Evolutionary conservation across 2,113 vertebrate species (phyloP).

Genomic region (Parus major): DNA sequence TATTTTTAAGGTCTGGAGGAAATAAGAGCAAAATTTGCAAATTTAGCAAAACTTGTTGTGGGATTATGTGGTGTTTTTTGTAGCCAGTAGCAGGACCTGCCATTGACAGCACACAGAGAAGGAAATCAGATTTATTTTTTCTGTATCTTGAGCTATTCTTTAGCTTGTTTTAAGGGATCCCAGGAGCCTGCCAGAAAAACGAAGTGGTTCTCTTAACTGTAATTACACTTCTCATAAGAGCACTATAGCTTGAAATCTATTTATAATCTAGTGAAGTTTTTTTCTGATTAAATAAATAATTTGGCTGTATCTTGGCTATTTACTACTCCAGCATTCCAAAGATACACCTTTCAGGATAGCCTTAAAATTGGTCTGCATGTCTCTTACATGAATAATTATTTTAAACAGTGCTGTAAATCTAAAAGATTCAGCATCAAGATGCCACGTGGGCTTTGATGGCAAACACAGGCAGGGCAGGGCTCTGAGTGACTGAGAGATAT

Average conservation of each 20-base stretch:
- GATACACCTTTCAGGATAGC: background rate
- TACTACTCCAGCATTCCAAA: background rate
- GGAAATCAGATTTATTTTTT: background rate
- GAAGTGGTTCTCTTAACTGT: slow-evolving; percentile 19
- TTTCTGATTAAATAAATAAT: slow-evolving; percentile 29
- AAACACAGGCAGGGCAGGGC: background rate
- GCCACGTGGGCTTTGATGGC: background rate
- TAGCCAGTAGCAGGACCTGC: background rate
- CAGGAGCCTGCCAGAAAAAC: slow-evolving; percentile 5
- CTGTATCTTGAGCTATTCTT: background rate
- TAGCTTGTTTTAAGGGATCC: background rate
- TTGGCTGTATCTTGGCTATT: background rate
- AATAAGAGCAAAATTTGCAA: background rate
- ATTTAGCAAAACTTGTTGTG: background rate
- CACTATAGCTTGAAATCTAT: slow-evolving; percentile 38
- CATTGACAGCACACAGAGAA: background rate
- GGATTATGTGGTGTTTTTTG: background rate
- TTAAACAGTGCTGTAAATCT: background rate
- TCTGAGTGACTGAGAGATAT: background rate
- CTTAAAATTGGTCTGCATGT: background rate
- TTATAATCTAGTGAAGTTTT: background rate
- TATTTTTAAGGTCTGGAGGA: background rate
- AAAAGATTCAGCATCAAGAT: background rate
- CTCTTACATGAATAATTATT: background rate
- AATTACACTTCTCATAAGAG: slow-evolving; percentile 45